phyloP scores from a whole-genome alignment of 2,113 vertebrate species.

The Brachyhypopomus occidentalis region DNA sequence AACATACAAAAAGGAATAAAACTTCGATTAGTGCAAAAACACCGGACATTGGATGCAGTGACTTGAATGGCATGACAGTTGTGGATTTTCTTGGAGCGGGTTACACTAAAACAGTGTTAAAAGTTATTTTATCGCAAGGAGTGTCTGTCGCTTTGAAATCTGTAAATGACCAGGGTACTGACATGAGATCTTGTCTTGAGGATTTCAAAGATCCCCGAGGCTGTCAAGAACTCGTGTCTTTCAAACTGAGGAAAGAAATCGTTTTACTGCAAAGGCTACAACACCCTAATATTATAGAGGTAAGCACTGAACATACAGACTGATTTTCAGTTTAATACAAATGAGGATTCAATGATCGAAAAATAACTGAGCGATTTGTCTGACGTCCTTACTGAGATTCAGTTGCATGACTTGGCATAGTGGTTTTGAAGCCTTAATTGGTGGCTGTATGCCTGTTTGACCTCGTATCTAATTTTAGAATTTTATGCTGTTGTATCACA shows the following conservation, averaged over 20 bases:
- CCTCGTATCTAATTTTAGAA: neutral
- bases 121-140: conserved; percentile 65
- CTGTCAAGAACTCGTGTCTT: conserved; percentile 79
- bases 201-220: conserved; percentile 71
- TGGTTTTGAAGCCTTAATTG: neutral
- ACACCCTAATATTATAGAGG: conserved; percentile 83
- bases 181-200: conserved; percentile 81
- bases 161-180: conserved; percentile 80
- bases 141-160: conserved; percentile 72
- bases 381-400: neutral
- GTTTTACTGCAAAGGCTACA: conserved; percentile 77
- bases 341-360: too few species aligned
- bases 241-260: conserved; percentile 84
- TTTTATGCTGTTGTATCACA: neutral
- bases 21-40: neutral
- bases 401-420: neutral
- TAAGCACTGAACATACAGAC: conserved; percentile 46
- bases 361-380: neutral
- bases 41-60: conserved; percentile 71
- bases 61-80: conserved; percentile 69
- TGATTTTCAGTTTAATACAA: neutral
- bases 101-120: conserved; percentile 78
- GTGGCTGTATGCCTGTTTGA: neutral
- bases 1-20: neutral
- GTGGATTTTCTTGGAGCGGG: conserved; percentile 73